Base-by-base conservation (phyloP, 2,888 invertebrate species). In the Minunthozetes semirufus region DNA sequence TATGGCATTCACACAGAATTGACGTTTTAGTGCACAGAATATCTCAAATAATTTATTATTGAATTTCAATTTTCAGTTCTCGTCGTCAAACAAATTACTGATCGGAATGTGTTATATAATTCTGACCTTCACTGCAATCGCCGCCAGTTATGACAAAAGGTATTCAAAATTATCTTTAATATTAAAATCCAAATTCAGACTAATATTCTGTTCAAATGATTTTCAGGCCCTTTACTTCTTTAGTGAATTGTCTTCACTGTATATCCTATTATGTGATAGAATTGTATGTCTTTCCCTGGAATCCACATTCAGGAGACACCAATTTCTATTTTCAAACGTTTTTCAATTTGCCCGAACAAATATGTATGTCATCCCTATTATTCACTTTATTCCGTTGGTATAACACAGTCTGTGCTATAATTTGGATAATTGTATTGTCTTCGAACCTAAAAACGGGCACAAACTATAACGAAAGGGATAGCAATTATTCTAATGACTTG, bases 121-220 rank as follows among this genome's bases (percentile, higher is more conserved):
- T 42, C 4, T 68, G 13, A 68, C 68, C 38, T 68, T 68, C 42
- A 68, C 42, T 5, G 68, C 42, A 68, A 68, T 68, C 19, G 42
- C 68, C 5, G 68, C 68, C 42, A 46, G 17, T 22, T 68, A 46
- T 46, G 68, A 68, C 42, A 68, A 68, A 68, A 33, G 68, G 68
- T 68, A 68, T 68, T 38, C 5, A 68, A 63, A 33, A 25, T 46
- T 9, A 66, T 66, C 8, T n/a, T n/a, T n/a, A n/a, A n/a, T n/a
- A n/a, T n/a, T n/a, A n/a, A 3, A 33, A 38, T 17, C 11, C n/a
- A 19, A 19, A 19, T 17, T 68, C 1, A 42, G 22, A 33, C n/a
- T n/a, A n/a, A 4, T 33, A 33, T 17, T 63, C 17, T 29, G 0
- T 63, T 63, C 1, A 4, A 8, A 61, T 61, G 19, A n/a, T 33